phyloP scores from a whole-genome alignment of 2,797 vertebrate species.

The Craterocephalus amniculus region DNA sequence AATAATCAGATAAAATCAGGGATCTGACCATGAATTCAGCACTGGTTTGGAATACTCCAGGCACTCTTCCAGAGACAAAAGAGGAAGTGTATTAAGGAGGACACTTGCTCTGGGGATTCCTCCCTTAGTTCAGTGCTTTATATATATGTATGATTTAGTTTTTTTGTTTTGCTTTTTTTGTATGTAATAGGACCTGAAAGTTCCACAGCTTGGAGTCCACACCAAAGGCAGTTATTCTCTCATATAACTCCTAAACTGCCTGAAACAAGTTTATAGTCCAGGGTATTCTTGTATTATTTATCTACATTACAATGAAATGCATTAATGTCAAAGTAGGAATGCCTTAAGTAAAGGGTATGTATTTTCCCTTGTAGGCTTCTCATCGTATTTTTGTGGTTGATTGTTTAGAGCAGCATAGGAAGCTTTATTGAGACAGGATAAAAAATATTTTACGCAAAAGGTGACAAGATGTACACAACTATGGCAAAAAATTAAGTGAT shows the following conservation, averaged over 20 bases:
- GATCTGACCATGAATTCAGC: background rate
- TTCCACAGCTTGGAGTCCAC: background rate
- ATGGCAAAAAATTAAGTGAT: too few relatives aligned
- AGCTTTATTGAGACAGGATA: background rate
- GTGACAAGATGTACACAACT: background rate
- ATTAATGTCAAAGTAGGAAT: background rate
- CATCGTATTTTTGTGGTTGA: background rate
- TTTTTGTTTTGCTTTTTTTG: too few relatives aligned
- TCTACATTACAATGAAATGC: background rate
- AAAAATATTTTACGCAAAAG: background rate
- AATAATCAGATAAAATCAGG: background rate
- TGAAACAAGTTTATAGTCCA: background rate
- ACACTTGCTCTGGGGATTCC: background rate
- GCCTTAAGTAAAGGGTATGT: background rate
- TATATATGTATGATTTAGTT: background rate
- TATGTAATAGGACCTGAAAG: too few relatives aligned
- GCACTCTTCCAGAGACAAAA: background rate
- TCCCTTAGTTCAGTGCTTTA: background rate
- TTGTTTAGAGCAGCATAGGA: background rate
- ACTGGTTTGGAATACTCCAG: background rate
- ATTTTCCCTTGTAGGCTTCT: background rate
- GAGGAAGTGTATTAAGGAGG: background rate
- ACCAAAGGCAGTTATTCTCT: constrained; percentile 7
- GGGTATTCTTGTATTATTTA: background rate
- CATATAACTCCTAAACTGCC: background rate